Percentiles rank a stretch among this genome's conserved stretches.
These are phyloP conservation scores for Chaetophractus vellerosus DNA, from an alignment of 2,797 vertebrate species.

Conservation along the genomic window DNA sequence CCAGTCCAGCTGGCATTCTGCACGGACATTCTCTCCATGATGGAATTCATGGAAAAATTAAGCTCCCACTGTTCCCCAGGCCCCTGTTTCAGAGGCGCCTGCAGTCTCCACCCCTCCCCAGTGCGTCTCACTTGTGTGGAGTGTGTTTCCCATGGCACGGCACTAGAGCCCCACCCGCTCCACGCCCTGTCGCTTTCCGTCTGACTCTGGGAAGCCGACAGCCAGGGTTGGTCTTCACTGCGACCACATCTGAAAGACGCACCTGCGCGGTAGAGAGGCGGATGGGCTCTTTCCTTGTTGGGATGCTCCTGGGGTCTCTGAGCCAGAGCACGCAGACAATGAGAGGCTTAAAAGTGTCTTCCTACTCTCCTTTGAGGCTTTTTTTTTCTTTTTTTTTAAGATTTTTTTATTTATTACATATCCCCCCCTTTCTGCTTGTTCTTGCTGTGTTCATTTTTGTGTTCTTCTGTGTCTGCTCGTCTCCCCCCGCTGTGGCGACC, in stretches of 20 bases:
- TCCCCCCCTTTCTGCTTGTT: no score
- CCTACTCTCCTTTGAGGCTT: background rate
- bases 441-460: no score
- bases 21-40: background rate
- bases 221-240: no score
- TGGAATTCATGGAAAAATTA: background rate
- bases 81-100: background rate
- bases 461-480: no score
- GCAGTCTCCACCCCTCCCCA: background rate
- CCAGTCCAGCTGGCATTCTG: background rate
- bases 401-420: no score
- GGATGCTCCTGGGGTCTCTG: background rate
- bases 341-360: background rate
- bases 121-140: background rate
- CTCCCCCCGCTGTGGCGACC: no score
- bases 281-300: background rate
- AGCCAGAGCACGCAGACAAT: background rate
- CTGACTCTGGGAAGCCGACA: no score
- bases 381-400: no score
- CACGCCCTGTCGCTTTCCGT: background rate
- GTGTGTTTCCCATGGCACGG: background rate
- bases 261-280: background rate
- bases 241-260: background rate
- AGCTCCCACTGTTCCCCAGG: background rate
- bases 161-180: no score